Evolutionary conservation across 2,888 invertebrate species (phyloP).

Genomic region (Stenoptilia bipunctidactyla): DNA sequence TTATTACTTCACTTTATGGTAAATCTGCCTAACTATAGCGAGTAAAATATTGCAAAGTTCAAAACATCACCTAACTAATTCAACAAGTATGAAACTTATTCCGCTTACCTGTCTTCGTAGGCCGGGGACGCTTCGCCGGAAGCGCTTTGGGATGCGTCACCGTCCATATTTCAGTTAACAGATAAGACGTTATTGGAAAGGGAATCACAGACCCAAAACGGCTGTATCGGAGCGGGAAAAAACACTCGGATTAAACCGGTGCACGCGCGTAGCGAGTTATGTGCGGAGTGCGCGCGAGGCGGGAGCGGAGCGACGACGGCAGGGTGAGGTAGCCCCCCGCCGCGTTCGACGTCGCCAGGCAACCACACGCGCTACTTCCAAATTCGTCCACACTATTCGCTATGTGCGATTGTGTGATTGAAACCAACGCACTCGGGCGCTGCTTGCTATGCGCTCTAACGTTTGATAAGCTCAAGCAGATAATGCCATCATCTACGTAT

Average conservation of each 20-base stretch:
- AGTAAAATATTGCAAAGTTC: too few relatives aligned
- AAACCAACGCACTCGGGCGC: too few relatives aligned
- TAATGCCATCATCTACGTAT: too few relatives aligned
- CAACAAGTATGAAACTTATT: too few relatives aligned
- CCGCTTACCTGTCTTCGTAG: constrained; percentile 53
- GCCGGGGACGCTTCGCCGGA: constrained; percentile 49
- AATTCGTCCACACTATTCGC: too few relatives aligned
- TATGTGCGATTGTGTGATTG: too few relatives aligned
- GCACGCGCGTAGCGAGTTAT: constrained; percentile 31
- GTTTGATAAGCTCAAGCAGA: too few relatives aligned
- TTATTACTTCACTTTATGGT: too few relatives aligned
- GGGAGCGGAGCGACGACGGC: constrained; percentile 23
- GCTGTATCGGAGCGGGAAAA: constrained; percentile 25
- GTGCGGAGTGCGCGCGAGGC: constrained; percentile 24
- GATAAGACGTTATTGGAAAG: constrained; percentile 11
- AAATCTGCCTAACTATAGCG: too few relatives aligned
- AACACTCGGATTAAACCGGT: constrained; percentile 35
- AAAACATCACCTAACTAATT: too few relatives aligned
- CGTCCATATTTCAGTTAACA: constrained; percentile 34
- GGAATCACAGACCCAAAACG: constrained; percentile 21
- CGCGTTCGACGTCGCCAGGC: constrained; percentile 26
- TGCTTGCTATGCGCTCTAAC: too few relatives aligned
- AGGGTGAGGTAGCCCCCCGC: constrained; percentile 25
- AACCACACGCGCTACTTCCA: background rate
- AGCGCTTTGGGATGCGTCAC: constrained; percentile 44